Evolutionary conservation across 2,888 invertebrate species (phyloP), one percentile per base, ranked within the genome.

Genomic region (Callinectes sapidus): DNA sequence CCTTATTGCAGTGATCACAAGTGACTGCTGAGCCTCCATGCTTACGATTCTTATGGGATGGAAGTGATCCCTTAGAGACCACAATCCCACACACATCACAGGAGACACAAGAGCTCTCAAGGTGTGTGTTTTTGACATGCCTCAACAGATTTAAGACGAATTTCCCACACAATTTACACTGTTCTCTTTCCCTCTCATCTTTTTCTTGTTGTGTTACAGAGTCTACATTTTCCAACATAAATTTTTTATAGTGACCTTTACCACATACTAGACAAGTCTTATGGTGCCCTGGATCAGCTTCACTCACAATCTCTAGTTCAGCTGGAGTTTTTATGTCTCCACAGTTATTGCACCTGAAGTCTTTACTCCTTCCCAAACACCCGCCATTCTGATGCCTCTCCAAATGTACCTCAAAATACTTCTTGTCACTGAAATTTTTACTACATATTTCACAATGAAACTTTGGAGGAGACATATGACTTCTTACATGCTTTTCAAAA

Each of bases 1-100:
- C 89, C 81, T 85, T 90, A 28, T 92, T 92, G n/a, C 93, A 93
- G 85, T 93, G 93, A 61, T 93, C 93, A 89, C 93, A 93, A 54
- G 87, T 92, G 5, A 92, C 92, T 35, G 90, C 88, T 23, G 90
- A 89, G 14, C 93, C 92, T 23, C 90, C 92, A 90, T 93, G 93
- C 86, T 89, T 90, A 32, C 93, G 93, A 66, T 92, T 92, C 42
- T 93, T 93, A 61, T 93, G 93, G 14, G 93, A 71, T 32, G 90
- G 90, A 32, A 93, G 81, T 10, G 93, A 92, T 48, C 66, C 42
- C 89, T 93, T 93, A 16, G 92, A 92, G 23, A 93, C 88, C 0
- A 89, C 42, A n/a, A 71, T 6, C 14, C 90, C 90, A 71, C 93
- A 93, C 10, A 91, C 39, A 32, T 93, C 90, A 90, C 93, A 93